These are phyloP conservation scores for Tetramorium bicarinatum DNA, from an alignment of 2,888 invertebrate species.

Conservation along the genomic window DNA sequence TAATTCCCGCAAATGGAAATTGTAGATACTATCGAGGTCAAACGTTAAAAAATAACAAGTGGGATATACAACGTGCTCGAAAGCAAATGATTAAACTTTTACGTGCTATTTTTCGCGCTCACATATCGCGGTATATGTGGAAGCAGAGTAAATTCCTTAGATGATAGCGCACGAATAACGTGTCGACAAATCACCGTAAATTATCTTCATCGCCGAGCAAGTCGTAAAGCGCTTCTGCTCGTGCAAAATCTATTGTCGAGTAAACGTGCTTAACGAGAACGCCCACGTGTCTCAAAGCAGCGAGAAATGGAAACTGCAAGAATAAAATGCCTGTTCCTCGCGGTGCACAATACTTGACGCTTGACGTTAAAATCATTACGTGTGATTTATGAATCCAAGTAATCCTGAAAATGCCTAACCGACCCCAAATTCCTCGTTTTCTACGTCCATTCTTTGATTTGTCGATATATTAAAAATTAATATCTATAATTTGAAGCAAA, in stretches of 20 bases:
- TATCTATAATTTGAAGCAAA: neutral
- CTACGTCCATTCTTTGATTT: neutral
- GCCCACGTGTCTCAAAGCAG: constrained; percentile 41
- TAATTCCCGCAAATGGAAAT: constrained; percentile 26
- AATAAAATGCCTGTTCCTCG: constrained; percentile 26
- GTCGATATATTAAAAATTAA: constrained; percentile 25
- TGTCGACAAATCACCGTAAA: constrained; percentile 51
- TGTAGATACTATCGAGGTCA: neutral
- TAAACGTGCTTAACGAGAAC: constrained; percentile 38
- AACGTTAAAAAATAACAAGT: constrained; percentile 19
- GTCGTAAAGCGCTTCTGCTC: constrained; percentile 58
- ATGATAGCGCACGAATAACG: constrained; percentile 46
- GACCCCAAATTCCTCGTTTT: neutral
- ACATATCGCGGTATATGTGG: constrained; percentile 12
- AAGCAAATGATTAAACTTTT: constrained; percentile 40
- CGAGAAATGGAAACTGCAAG: constrained; percentile 26
- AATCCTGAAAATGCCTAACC: constrained; percentile 16
- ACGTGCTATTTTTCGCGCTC: constrained; percentile 33
- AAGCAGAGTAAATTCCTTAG: constrained; percentile 46
- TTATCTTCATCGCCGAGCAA: constrained; percentile 49
- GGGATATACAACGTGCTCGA: neutral
- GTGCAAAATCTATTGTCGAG: constrained; percentile 59
- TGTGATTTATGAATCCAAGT: constrained; percentile 37
- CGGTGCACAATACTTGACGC: neutral
- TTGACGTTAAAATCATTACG: constrained; percentile 43